phyloP scores from a whole-genome alignment of 2,797 vertebrate species.

The Clangula hyemalis region DNA sequence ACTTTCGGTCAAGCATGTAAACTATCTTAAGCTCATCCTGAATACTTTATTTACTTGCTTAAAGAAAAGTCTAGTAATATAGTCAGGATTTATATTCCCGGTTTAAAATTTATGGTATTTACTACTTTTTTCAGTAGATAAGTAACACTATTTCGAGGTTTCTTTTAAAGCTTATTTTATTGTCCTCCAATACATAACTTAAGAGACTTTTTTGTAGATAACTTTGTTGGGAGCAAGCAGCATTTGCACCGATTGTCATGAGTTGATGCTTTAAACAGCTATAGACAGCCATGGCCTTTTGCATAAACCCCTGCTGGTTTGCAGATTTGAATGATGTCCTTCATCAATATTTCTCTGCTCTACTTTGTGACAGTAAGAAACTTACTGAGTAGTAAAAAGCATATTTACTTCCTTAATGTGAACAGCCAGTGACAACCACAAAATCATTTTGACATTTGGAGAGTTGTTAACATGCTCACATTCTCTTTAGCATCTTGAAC shows the following conservation, averaged over 20 bases:
- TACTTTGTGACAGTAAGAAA: conserved; percentile 37
- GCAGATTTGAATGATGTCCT: conserved; percentile 17
- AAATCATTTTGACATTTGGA: conserved; percentile 61
- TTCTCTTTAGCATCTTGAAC: conserved; percentile 50
- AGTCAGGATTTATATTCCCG: neutral
- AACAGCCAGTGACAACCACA: conserved; percentile 11
- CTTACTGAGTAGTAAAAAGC: neutral
- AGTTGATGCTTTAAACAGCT: conserved; percentile 22
- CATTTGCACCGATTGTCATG: neutral
- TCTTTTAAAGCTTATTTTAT: neutral
- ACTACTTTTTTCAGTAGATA: neutral
- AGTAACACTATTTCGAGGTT: neutral
- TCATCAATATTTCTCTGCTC: conserved; percentile 32
- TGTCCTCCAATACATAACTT: neutral
- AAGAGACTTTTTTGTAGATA: neutral
- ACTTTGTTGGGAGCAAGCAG: neutral
- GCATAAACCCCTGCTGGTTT: conserved; percentile 2
- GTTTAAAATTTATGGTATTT: neutral
- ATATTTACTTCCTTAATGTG: conserved; percentile 17
- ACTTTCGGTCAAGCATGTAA: neutral
- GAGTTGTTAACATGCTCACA: conserved; percentile 31
- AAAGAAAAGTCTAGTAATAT: neutral
- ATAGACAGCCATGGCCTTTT: conserved; percentile 61
- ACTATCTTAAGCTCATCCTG: neutral
- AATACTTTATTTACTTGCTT: neutral